Percentiles rank a stretch among this genome's conserved stretches.
Conservation (phyloP, 2,113 vertebrate species). For the Aspidoscelis tigris region DNA sequence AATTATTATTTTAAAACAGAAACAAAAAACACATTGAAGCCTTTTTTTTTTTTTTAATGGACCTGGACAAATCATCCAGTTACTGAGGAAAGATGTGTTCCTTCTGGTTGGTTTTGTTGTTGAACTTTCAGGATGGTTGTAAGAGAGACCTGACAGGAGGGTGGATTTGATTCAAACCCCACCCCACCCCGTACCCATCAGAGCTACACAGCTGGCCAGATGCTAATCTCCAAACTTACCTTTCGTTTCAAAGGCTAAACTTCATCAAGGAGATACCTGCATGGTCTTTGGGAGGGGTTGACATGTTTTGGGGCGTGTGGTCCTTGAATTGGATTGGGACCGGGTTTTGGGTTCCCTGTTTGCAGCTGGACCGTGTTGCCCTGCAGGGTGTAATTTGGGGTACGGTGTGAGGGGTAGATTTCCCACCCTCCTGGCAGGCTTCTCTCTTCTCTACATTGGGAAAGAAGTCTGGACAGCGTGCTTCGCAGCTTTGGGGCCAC, state of each 20-base stretch:
- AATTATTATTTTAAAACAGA: background rate
- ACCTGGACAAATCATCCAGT: constrained; percentile 31
- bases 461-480: background rate
- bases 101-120: constrained; percentile 44
- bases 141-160: constrained; percentile 51
- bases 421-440: constrained; percentile 40
- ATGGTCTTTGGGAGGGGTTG: background rate
- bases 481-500: constrained; percentile 30
- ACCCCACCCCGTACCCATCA: background rate
- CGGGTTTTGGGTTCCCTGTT: no score
- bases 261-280: no score
- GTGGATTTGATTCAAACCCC: background rate
- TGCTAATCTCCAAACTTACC: background rate
- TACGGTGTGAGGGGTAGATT: background rate
- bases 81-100: constrained; percentile 26
- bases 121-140: constrained; percentile 26
- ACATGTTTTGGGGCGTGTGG: no score
- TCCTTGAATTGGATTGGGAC: background rate
- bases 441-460: constrained; percentile 30
- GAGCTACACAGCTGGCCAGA: background rate
- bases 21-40: constrained; percentile 18
- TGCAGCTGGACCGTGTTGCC: fast-evolving
- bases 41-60: constrained; percentile 29
- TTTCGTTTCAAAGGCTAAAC: background rate
- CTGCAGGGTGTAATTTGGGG: background rate